phyloP scores from a whole-genome alignment of 2,797 vertebrate species.

The Microchirus variegatus region DNA sequence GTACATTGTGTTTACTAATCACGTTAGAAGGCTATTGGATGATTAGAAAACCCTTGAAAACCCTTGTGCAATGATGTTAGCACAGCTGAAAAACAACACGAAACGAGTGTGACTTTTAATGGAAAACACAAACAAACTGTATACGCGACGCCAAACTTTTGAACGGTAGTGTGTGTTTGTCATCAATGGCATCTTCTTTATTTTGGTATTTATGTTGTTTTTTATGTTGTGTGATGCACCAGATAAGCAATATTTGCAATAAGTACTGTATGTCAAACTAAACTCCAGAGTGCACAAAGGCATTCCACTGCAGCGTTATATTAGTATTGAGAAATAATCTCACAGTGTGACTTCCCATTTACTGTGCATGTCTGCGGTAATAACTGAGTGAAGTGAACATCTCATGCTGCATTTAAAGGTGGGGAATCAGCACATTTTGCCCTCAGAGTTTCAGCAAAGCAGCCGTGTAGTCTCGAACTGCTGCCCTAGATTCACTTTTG shows the following conservation, averaged over 20 bases:
- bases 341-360: constrained; percentile 7
- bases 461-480: constrained; percentile 26
- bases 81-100: no score
- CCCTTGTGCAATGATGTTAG: no score
- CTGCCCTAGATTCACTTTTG: constrained; percentile 32
- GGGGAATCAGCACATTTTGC: constrained; percentile 47
- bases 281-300: not conserved
- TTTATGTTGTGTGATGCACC: not conserved
- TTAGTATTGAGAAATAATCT: not conserved
- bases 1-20: no score
- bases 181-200: not conserved
- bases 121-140: no score
- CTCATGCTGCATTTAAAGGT: constrained; percentile 42
- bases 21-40: no score
- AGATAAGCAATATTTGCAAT: not conserved
- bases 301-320: no score
- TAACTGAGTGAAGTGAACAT: no score
- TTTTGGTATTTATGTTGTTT: not conserved
- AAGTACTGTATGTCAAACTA: no score
- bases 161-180: no score
- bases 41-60: no score
- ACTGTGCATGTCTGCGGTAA: constrained; percentile 19
- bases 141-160: no score
- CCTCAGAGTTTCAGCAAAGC: constrained; percentile 34
- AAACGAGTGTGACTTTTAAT: no score